Conservation (phyloP, 2,888 invertebrate genomes). For the Pterostichus madidus region DNA sequence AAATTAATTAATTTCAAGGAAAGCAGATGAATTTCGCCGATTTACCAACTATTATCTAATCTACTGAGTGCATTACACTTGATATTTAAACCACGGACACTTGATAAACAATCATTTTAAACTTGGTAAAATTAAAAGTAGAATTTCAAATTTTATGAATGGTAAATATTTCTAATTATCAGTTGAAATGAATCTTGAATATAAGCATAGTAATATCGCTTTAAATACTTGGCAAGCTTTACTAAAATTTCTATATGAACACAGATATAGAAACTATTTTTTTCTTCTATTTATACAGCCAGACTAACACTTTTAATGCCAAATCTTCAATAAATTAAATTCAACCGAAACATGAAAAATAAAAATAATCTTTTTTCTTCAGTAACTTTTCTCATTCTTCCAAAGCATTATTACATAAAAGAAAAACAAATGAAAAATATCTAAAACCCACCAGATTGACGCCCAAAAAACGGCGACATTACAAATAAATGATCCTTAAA, state of each 20-base stretch:
- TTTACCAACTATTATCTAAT: background rate
- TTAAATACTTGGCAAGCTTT: conserved; percentile 36
- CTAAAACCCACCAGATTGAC: conserved; percentile 1
- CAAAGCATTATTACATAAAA: no score
- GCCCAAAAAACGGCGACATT: conserved; percentile 10
- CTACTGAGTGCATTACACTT: background rate
- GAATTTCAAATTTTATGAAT: conserved; percentile 6
- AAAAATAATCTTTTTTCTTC: background rate
- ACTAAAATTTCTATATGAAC: conserved; percentile 46
- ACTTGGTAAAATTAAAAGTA: background rate
- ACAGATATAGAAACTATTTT: conserved; percentile 48
- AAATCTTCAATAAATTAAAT: conserved; percentile 33
- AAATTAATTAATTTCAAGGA: no score
- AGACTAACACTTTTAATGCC: conserved; percentile 48
- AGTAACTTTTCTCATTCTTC: no score
- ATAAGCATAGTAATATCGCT: conserved; percentile 41
- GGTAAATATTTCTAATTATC: conserved; percentile 33
- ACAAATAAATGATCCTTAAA: background rate
- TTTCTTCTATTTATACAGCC: conserved; percentile 34
- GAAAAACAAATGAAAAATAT: no score
- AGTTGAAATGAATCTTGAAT: conserved; percentile 33
- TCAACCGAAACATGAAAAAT: conserved; percentile 14
- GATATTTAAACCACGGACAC: background rate
- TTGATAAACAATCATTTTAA: background rate
- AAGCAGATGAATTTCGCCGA: no score